Evolutionary conservation across 1,140 invertebrate genomes (phyloP).

Genomic region (Ceratina australensis): DNA sequence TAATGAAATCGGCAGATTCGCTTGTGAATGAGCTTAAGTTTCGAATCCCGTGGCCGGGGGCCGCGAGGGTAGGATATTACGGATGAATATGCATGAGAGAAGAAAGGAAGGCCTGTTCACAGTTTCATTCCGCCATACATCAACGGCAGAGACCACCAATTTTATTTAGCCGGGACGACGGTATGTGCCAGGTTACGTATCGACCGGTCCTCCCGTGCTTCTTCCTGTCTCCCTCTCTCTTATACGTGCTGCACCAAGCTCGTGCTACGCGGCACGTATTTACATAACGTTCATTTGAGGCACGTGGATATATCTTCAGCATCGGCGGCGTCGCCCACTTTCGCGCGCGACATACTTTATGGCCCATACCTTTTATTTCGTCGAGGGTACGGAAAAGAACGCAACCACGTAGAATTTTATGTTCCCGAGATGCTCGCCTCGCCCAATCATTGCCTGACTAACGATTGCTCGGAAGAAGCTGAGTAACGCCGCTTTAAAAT

Average conservation of each 20-base stretch:
- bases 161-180: slow-evolving; percentile 39
- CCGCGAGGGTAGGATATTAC: not conserved
- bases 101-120: slow-evolving; percentile 43
- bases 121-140: slow-evolving; percentile 49
- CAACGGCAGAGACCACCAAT: slow-evolving; percentile 48
- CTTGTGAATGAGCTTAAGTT: too few species aligned
- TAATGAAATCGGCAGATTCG: too few species aligned
- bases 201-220: not conserved
- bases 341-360: slow-evolving; percentile 30
- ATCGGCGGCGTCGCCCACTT: slow-evolving; percentile 23
- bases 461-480: not conserved
- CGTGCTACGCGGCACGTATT: slow-evolving; percentile 5
- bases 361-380: not conserved
- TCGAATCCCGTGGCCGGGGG: too few species aligned
- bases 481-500: not conserved
- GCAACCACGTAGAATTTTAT: too few species aligned
- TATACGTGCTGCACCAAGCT: not conserved
- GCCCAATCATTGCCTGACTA: not conserved
- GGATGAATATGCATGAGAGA: slow-evolving; percentile 53
- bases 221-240: not conserved
- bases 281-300: slow-evolving; percentile 25
- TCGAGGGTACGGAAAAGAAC: not conserved
- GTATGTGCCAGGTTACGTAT: slow-evolving; percentile 18
- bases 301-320: slow-evolving; percentile 19
- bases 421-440: not conserved